Percentiles rank a stretch among this genome's conserved stretches.
phyloP scores from a whole-genome alignment of 2,888 invertebrate genomes.

The Fissipunctia ypsillon region DNA sequence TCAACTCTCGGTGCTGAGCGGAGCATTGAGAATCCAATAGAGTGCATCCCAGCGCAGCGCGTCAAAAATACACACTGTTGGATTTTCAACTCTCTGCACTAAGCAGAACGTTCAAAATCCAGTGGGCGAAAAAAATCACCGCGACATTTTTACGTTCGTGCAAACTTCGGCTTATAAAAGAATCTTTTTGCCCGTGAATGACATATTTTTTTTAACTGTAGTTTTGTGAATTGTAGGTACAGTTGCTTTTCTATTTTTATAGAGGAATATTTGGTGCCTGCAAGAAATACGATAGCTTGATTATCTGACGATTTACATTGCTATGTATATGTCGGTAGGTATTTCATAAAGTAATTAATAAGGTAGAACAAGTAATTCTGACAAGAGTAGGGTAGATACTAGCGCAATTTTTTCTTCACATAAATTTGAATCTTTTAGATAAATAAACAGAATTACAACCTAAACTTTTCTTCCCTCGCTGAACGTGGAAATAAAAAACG shows the following conservation, averaged over 20 bases:
- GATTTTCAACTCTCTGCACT: too few relatives aligned
- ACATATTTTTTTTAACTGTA: too few relatives aligned
- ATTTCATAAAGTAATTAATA: neutral
- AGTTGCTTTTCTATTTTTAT: neutral
- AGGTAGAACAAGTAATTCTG: neutral
- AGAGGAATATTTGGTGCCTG: slow-evolving; percentile 1
- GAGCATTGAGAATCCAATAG: too few relatives aligned
- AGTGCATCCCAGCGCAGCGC: too few relatives aligned
- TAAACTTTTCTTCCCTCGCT: neutral
- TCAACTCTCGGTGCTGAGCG: too few relatives aligned
- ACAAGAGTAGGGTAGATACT: neutral
- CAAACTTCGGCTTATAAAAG: too few relatives aligned
- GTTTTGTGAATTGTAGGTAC: neutral
- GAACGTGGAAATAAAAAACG: neutral
- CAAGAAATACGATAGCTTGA: neutral
- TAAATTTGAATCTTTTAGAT: neutral
- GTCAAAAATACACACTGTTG: too few relatives aligned
- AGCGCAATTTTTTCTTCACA: neutral
- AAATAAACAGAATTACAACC: neutral
- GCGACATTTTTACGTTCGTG: too few relatives aligned
- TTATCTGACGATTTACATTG: neutral
- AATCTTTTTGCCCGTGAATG: too few relatives aligned
- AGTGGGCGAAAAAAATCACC: too few relatives aligned
- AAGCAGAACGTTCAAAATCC: too few relatives aligned
- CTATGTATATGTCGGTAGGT: neutral